phyloP scores from a whole-genome alignment of 2,797 vertebrate genomes.

The Sebastes itinus region DNA sequence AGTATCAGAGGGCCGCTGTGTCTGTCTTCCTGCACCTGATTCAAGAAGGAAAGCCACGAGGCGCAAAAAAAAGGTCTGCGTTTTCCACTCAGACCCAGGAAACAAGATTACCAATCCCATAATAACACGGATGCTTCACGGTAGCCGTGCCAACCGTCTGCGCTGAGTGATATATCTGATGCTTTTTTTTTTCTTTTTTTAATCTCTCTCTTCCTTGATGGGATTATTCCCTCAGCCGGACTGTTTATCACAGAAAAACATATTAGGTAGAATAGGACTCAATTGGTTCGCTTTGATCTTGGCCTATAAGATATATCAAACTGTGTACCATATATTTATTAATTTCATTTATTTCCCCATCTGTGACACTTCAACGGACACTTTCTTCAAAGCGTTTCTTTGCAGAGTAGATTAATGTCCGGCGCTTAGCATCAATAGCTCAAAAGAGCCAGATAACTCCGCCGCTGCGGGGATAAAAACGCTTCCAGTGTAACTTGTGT shows the following conservation, averaged over 20 bases:
- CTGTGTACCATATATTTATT: conserved; percentile 73
- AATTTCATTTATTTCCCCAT: conserved; percentile 70
- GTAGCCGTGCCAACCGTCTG: conserved; percentile 70
- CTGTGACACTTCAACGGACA: conserved; percentile 71
- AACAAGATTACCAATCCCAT: conserved; percentile 79
- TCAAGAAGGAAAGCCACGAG: conserved; percentile 54
- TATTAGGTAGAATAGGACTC: conserved; percentile 79
- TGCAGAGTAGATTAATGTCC: conserved; percentile 80
- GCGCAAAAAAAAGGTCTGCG: conserved; percentile 47
- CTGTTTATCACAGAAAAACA: conserved; percentile 81
- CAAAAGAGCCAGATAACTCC: conserved; percentile 72
- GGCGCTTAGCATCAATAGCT: conserved; percentile 73
- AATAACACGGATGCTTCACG: conserved; percentile 70
- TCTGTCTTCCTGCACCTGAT: conserved; percentile 69
- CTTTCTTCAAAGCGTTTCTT: conserved; percentile 75
- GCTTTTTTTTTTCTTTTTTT: conserved; percentile 51
- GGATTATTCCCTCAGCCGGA: conserved; percentile 78
- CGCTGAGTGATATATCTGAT: conserved; percentile 77
- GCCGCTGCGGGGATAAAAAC: conserved; percentile 60
- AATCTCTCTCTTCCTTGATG: conserved; percentile 79
- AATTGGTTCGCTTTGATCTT: conserved; percentile 77
- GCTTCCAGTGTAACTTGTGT: conserved; percentile 38
- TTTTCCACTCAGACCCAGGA: conserved; percentile 70
- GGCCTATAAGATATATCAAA: conserved; percentile 74
- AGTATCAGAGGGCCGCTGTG: conserved; percentile 64